These are phyloP conservation scores for Eristalinus aeneus DNA, from an alignment of 2,888 invertebrate genomes.

Conservation along the genomic window DNA sequence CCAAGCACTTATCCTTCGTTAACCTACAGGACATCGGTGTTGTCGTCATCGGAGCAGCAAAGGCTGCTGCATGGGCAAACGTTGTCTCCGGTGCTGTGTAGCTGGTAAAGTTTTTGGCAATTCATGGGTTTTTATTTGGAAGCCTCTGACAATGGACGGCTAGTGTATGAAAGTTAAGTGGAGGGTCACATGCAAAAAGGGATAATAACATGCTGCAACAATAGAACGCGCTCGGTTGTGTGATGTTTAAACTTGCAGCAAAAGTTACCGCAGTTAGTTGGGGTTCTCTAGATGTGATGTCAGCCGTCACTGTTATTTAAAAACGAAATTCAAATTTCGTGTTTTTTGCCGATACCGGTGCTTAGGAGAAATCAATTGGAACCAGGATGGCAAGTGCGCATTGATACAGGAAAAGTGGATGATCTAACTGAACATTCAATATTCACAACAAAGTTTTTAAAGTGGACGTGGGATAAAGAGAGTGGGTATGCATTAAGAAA, in stretches of 20 bases:
- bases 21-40: slow-evolving; percentile 22
- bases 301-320: not conserved
- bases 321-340: not conserved
- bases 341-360: too few relatives aligned
- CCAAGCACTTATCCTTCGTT: slow-evolving; percentile 59
- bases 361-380: too few relatives aligned
- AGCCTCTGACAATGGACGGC: slow-evolving; percentile 38
- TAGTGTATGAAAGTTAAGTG: slow-evolving; percentile 22
- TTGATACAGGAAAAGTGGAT: too few relatives aligned
- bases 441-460: too few relatives aligned
- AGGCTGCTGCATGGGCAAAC: not conserved
- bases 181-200: not conserved
- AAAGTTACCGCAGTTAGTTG: slow-evolving; percentile 20
- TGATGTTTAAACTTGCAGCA: slow-evolving; percentile 21
- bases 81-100: slow-evolving; percentile 23
- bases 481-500: too few relatives aligned
- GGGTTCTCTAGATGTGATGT: not conserved
- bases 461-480: too few relatives aligned
- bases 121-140: slow-evolving; percentile 58
- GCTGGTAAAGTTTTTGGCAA: slow-evolving; percentile 53
- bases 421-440: too few relatives aligned
- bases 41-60: not conserved
- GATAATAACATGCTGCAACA: slow-evolving; percentile 19
- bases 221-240: slow-evolving; percentile 10
- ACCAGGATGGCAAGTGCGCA: too few relatives aligned